Percentiles rank a stretch among this genome's conserved stretches.
phyloP scores from a whole-genome alignment of 2,797 vertebrate species.

The Cryptoprocta ferox region DNA sequence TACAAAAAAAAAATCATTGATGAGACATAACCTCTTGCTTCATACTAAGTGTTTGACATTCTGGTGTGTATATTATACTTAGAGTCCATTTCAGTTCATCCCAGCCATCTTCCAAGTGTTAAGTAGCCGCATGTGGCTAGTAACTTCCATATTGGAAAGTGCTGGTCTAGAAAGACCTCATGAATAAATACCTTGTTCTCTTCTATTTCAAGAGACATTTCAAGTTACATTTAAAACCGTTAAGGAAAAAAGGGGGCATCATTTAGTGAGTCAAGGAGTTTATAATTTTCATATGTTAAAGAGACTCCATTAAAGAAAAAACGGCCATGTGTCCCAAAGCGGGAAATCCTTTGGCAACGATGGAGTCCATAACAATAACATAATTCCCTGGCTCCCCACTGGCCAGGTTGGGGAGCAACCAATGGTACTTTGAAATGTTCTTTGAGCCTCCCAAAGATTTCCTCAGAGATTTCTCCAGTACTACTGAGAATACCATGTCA shows the following conservation, averaged over 20 bases:
- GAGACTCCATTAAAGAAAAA: constrained; percentile 13
- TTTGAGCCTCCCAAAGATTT: background rate
- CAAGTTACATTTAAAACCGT: background rate
- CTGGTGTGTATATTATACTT: background rate
- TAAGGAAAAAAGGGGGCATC: background rate
- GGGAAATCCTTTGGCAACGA: background rate
- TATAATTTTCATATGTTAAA: constrained; percentile 46
- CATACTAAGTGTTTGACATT: background rate
- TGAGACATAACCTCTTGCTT: background rate
- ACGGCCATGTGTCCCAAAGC: background rate
- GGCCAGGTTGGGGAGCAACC: constrained; percentile 39
- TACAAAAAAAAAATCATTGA: background rate
- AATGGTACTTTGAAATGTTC: constrained; percentile 21
- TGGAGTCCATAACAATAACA: background rate
- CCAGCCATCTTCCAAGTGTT: background rate
- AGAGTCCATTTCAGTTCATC: background rate
- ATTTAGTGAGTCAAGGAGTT: background rate
- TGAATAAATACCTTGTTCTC: background rate
- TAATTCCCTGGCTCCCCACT: background rate
- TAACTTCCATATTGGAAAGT: background rate
- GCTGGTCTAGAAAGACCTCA: background rate
- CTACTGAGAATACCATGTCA: background rate
- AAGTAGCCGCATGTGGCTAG: background rate
- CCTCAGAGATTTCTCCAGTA: constrained; percentile 35
- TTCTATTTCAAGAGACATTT: constrained; percentile 35